Base-by-base conservation (phyloP, 2,113 vertebrate genomes). In the Phalacrocorax pelagicus region DNA sequence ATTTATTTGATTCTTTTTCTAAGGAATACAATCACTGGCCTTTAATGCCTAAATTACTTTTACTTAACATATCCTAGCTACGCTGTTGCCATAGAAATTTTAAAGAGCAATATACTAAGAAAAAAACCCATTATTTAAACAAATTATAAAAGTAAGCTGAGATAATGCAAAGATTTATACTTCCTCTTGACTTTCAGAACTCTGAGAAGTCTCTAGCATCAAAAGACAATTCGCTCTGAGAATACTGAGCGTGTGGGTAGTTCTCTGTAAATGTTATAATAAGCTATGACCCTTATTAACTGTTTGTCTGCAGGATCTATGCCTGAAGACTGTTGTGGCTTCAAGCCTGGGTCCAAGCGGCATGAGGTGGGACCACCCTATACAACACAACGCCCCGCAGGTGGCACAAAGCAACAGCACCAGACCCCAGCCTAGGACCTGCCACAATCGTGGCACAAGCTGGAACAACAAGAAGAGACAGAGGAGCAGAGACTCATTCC, bases 1-100 rank as follows among this genome's bases (percentile, higher is more conserved):
- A 86, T 88, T 61, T 86, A 69, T 57, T 85, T 70, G 9, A 66
- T 81, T 83, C 16, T 86, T 94, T 91, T 93, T 44, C 69, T 67
- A 58, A 81, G 58, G 55, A 91, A 79, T 26, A n/a, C 12, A 89
- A 42, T 51, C 63, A 44, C 20, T n/a, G 36, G 16, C 44, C 54
- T 94, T 81, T 69, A 89, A 82, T 38, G 38, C 34, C 26, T 66
- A 57, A 86, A 88, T 86, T 90, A 80, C 58, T 88, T 85, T 52
- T 15, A 61, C 59, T 91, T 88, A 85, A 26, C 18, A 17, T 34
- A 83, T 19, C 23, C 15, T 79, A 93, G 46, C 46, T 82, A 32
- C 3, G 3, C 15, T 77, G 49, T 79, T 91, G 46, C 36, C 30
- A 84, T n/a, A 65, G 62, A 79, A 82, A 72, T 85, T 81, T 77